These are phyloP conservation scores for Thumatha senex DNA, from an alignment of 2,888 invertebrate species.

Conservation along the genomic window DNA sequence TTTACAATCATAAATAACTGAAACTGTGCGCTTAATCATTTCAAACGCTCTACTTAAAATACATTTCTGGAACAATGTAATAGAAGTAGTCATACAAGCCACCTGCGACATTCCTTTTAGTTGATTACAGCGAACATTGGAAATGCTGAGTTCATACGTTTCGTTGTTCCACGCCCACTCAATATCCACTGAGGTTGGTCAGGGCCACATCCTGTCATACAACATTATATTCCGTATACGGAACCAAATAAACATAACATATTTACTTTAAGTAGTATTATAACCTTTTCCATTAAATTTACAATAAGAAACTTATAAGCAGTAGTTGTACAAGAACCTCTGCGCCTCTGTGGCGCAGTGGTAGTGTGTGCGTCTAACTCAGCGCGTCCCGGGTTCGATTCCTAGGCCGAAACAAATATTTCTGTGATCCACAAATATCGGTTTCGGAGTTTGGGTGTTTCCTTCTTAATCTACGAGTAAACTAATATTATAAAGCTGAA, in stretches of 20 bases:
- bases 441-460: too few species aligned
- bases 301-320: constrained; percentile 1
- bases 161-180: constrained; percentile 41
- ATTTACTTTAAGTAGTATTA: constrained; percentile 12
- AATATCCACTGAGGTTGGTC: constrained; percentile 46
- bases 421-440: too few species aligned
- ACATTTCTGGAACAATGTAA: not conserved
- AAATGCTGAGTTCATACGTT: constrained; percentile 19
- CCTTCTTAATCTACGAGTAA: too few species aligned
- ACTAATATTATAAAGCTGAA: too few species aligned
- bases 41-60: too few species aligned
- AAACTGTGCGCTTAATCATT: not conserved
- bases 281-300: constrained; percentile 11
- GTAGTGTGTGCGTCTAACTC: too few species aligned
- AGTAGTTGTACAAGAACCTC: too few species aligned
- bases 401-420: too few species aligned
- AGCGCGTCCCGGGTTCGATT: too few species aligned
- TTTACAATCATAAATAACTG: not conserved
- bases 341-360: too few species aligned
- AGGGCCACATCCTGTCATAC: constrained; percentile 41
- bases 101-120: constrained; percentile 33
- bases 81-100: constrained; percentile 9
- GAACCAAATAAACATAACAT: constrained; percentile 31
- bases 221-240: constrained; percentile 29
- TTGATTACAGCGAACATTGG: constrained; percentile 19